A percentile compares a stretch with the other conserved stretches of the same genome.
These are phyloP conservation scores for Panurus biarmicus DNA, from an alignment of 2,113 vertebrate species.

Conservation along the genomic window DNA sequence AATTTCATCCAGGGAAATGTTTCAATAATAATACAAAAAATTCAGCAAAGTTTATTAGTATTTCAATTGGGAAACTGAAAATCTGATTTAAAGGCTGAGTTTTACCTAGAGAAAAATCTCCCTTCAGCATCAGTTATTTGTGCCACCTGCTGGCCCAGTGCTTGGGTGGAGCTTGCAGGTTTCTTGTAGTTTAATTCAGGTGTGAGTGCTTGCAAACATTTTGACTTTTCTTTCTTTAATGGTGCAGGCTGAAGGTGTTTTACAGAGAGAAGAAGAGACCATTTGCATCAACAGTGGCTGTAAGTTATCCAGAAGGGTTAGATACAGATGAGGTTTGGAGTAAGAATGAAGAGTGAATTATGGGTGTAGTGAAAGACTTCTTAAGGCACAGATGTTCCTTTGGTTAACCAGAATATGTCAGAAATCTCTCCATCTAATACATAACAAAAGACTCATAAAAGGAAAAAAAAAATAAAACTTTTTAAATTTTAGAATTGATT, in stretches of 20 bases:
- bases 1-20: background rate
- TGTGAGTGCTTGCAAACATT: background rate
- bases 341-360: background rate
- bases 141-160: background rate
- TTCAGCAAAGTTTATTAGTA: background rate
- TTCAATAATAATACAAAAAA: background rate
- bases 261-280: conserved; percentile 46
- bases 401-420: background rate
- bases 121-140: background rate
- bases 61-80: background rate
- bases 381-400: background rate
- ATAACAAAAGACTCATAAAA: background rate
- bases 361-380: background rate
- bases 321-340: background rate
- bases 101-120: background rate
- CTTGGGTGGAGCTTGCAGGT: accelerated
- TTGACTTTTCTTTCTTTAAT: background rate
- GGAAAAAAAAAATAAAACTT: background rate
- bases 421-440: background rate
- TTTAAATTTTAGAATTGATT: background rate
- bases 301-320: background rate
- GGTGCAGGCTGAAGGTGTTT: conserved; percentile 46
- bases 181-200: background rate
- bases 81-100: background rate
- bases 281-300: conserved; percentile 10